Base-by-base conservation (phyloP, 2,888 invertebrate species). In the Subacronicta megacephala region DNA sequence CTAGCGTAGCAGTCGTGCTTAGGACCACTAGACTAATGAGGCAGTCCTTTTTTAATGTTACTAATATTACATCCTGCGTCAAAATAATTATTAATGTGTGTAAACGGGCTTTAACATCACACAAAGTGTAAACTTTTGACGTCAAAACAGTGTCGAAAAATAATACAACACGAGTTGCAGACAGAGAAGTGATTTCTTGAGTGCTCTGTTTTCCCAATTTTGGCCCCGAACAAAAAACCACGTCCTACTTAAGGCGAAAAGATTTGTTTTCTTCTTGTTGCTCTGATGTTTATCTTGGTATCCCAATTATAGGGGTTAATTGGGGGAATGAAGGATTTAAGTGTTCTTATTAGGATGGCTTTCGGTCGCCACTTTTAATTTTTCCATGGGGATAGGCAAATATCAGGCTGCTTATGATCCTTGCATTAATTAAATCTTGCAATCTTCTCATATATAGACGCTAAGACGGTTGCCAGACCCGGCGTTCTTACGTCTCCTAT, bases 251-350 rank as follows among this genome's bases (percentile, higher is more conserved):
- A 36, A 20, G 38, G 55, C 41, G 61, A 52, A 59, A 62, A 70
- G 55, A 65, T 74, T 73, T 62, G 47, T 66, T 70, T 70, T 57
- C 51, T 59, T 62, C 62, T 55, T 56, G 49, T 57, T 52, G 42
- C 60, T 62, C 51, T 40, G 60, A 66, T 74, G 60, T 47, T 63
- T 67, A 54, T 54, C 50, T 58, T 51, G 52, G 42, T 55, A 46
- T 60, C 44, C 55, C 55, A 74, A 74, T 72, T 74, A 72, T 74
- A 55, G 67, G 72, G 67, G 63, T 67, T 74, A 72, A 74, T 72
- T 74, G 67, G 43, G 55, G 18, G 60, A 74, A 60, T 55, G 35
- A 72, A 47, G 40, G 57, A 58, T 66, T 72, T 61, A 63, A 74
- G 57, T 66, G 46, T 43, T 17, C 37, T 53, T 57, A 63, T 58